Evolutionary conservation across 2,113 vertebrate species (phyloP).

Genomic region (Nibea coibor): DNA sequence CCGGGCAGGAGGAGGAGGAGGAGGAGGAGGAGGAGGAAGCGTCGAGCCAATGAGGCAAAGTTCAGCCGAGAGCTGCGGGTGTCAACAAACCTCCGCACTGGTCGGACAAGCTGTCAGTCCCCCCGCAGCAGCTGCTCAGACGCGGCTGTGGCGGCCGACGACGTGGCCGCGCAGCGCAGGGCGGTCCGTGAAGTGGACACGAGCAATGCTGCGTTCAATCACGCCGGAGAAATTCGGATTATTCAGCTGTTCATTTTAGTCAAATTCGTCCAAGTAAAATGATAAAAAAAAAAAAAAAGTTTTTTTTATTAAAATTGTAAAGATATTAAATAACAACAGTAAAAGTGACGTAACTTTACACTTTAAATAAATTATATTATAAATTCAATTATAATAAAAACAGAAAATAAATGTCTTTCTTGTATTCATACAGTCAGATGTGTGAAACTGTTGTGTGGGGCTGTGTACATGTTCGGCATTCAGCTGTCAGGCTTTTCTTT

Average conservation of each 20-base stretch:
- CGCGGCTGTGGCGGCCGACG: slow-evolving; percentile 1
- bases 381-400: background rate
- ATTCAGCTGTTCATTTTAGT: background rate
- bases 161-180: slow-evolving; percentile 28
- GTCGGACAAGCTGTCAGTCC: background rate
- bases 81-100: slow-evolving; percentile 26
- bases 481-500: too few species aligned
- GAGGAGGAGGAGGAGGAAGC: too few species aligned
- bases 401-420: background rate
- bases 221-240: background rate
- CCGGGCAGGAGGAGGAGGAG: background rate
- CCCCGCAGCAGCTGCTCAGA: too few species aligned
- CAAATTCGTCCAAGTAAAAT: background rate
- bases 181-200: slow-evolving; percentile 34
- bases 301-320: too few species aligned
- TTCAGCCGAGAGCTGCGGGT: background rate
- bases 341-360: too few species aligned
- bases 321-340: too few species aligned
- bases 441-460: background rate
- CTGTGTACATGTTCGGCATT: background rate
- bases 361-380: background rate
- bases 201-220: slow-evolving; percentile 18
- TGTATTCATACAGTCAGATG: background rate
- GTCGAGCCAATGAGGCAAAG: background rate
- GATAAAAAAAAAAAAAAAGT: too few species aligned